Evolutionary conservation across 2,888 invertebrate genomes (phyloP), one percentile per base, ranked within the genome.

Genomic region (Watsonalla binaria): DNA sequence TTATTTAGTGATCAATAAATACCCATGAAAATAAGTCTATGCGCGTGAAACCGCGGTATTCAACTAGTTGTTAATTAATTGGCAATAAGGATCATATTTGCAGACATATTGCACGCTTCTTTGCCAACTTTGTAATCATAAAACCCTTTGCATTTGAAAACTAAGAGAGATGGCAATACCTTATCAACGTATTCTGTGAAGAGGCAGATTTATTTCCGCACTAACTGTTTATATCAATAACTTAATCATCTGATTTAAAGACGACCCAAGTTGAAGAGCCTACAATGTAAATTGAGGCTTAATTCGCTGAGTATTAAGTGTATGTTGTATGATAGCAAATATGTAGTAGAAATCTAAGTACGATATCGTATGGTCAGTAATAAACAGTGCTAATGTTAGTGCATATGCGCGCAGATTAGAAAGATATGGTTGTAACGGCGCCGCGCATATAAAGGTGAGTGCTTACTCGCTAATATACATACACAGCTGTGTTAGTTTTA

Each of bases 331-430:
- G 48, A 13, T 7, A 49, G 7, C 7, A n/a, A 4, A n/a, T 42
- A 42, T 42, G 11, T 64, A 68, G 68, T 65, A 64, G 66, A 70
- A 70, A 74, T 69, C 66, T 63, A 66, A 73, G 68, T 66, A 61
- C 62, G 65, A 66, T 76, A 78, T 81, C 76, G 66, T 71, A 67
- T 66, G 67, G 68, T 68, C 74, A 75, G 77, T 76, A 79, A 82
- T 81, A 82, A 82, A 78, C 75, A 67, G 72, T 65, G 72, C 68
- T 68, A 71, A 73, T 68, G 71, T 68, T 64, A 60, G 68, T 74
- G 76, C 77, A 79, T 79, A 78, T 76, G 74, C 71, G 76, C 76
- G 72, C 72, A 78, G 82, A 86, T 85, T 68, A 68, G 67, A 64
- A 56, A 76, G 78, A 81, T 80, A 82, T 57, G 66, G 68, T 59